Evolutionary conservation across 2,113 vertebrate genomes (phyloP).

Genomic region (Phycodurus eques): DNA sequence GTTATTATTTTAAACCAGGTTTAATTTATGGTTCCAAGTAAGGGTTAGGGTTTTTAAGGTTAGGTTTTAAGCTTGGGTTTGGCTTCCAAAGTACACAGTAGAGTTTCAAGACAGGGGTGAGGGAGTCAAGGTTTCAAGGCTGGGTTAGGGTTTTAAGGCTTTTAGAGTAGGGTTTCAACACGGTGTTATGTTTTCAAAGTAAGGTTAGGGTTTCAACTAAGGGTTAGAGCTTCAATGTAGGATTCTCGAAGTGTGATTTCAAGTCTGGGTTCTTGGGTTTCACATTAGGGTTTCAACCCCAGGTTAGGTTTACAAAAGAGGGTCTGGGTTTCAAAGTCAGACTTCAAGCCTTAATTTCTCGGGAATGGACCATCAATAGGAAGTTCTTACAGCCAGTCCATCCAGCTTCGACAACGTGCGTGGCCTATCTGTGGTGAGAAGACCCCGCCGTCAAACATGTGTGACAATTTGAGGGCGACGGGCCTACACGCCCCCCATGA

Average conservation of each 20-base stretch:
- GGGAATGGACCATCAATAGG: not conserved
- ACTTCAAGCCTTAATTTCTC: too few relatives aligned
- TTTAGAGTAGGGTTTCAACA: not conserved
- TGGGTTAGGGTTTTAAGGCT: too few relatives aligned
- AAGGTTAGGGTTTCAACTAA: too few relatives aligned
- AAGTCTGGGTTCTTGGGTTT: not conserved
- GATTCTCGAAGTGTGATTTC: not conserved
- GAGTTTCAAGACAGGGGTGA: too few relatives aligned
- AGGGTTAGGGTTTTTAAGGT: too few relatives aligned
- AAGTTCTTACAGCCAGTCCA: not conserved
- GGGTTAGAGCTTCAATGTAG: not conserved
- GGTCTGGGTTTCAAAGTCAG: too few relatives aligned
- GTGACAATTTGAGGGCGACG: constrained; percentile 62
- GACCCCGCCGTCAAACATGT: constrained; percentile 52
- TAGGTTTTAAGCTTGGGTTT: not conserved
- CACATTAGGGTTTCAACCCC: not conserved
- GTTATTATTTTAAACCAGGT: not conserved
- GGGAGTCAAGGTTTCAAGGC: too few relatives aligned
- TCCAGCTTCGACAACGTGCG: constrained; percentile 22
- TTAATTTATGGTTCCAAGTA: too few relatives aligned
- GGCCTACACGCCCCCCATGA: not conserved
- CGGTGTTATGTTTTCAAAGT: too few relatives aligned
- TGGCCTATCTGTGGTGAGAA: constrained; percentile 17
- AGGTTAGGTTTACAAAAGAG: too few relatives aligned
- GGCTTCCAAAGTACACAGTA: not conserved